Conservation (phyloP, 2,113 vertebrate species). For the Atrichornis clamosus region DNA sequence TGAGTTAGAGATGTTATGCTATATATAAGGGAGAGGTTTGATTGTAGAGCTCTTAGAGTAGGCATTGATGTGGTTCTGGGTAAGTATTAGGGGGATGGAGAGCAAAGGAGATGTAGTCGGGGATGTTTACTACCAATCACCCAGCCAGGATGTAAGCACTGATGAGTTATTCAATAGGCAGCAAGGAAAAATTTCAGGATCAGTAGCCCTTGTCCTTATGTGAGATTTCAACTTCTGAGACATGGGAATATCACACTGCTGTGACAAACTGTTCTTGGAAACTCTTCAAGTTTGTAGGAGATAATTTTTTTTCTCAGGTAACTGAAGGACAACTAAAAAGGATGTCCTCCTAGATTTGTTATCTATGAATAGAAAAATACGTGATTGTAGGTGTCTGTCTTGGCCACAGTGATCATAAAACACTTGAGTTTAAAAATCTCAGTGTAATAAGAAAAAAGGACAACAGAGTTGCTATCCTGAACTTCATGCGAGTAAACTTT, state of each 20-base stretch:
- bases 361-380: background rate
- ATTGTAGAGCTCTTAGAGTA: background rate
- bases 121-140: accelerated
- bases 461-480: too few species aligned
- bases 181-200: background rate
- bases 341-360: background rate
- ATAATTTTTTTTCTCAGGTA: background rate
- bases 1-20: accelerated
- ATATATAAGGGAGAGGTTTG: background rate
- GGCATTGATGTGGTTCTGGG: background rate
- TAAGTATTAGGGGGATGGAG: background rate
- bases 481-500: background rate
- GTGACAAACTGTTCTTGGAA: background rate
- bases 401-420: background rate
- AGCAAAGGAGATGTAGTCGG: background rate
- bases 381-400: background rate
- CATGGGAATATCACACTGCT: background rate
- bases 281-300: background rate
- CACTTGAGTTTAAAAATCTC: background rate
- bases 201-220: background rate
- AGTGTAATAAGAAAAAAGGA: background rate
- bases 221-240: background rate
- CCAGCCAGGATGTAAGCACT: background rate
- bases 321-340: background rate
- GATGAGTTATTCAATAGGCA: background rate